Conservation (phyloP, 1,140 invertebrate genomes). For the Diachasmimorpha longicaudata region DNA sequence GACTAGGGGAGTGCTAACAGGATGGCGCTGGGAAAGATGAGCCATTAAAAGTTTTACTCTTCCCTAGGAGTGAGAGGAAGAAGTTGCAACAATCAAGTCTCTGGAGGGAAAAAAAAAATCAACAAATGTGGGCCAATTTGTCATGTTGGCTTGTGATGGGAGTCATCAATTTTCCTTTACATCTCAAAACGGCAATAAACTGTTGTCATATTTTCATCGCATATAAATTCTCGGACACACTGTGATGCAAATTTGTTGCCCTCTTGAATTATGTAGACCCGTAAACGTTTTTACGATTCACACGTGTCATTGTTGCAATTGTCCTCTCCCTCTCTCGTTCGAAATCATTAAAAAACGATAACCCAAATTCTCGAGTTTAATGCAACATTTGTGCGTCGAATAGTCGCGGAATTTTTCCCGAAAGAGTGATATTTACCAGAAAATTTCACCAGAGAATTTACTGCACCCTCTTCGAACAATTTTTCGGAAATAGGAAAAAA, state of each 20-base stretch:
- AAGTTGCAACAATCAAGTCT: neutral
- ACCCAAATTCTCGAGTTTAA: no score
- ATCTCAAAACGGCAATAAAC: neutral
- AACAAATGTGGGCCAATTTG: neutral
- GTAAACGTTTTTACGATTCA: neutral
- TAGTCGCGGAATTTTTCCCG: no score
- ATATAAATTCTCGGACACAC: neutral
- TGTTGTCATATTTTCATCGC: neutral
- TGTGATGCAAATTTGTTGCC: neutral
- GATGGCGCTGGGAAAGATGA: neutral
- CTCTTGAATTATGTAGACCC: neutral
- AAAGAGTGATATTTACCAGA: no score
- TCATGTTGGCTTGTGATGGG: neutral
- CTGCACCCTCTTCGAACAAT: no score
- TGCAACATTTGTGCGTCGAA: neutral
- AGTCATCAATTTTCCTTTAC: neutral
- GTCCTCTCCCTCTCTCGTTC: neutral
- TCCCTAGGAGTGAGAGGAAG: neutral
- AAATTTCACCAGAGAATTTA: no score
- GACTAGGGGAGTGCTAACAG: neutral
- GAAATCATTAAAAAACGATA: no score
- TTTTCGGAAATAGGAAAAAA: no score
- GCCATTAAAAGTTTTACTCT: constrained; percentile 6
- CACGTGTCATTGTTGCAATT: neutral
- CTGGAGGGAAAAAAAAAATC: neutral